Evolutionary conservation across 2,888 invertebrate genomes (phyloP).

Genomic region (Willowsia nigromaculata): DNA sequence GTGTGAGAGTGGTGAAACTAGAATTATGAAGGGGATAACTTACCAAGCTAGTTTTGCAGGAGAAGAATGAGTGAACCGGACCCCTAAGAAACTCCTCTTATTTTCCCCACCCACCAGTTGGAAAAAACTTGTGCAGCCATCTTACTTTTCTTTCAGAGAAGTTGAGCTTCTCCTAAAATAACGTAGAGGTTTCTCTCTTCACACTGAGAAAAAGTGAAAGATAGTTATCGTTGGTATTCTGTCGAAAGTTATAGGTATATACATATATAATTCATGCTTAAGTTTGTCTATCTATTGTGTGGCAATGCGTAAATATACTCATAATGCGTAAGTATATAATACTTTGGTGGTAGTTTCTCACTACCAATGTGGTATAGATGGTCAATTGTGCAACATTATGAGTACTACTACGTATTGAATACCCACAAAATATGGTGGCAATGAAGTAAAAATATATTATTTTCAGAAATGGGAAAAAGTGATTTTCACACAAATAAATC

Average conservation of each 20-base stretch:
- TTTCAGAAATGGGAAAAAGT: too few relatives aligned
- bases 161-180: neutral
- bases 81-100: constrained; percentile 42
- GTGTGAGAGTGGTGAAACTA: constrained; percentile 52
- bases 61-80: constrained; percentile 34
- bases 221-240: neutral
- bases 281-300: too few relatives aligned
- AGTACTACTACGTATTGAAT: too few relatives aligned
- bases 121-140: constrained; percentile 60
- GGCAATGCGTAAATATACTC: too few relatives aligned
- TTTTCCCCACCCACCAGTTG: constrained; percentile 40
- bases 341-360: too few relatives aligned
- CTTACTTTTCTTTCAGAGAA: neutral
- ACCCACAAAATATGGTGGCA: too few relatives aligned
- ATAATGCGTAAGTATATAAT: too few relatives aligned
- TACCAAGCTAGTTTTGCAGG: constrained; percentile 15
- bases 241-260: constrained; percentile 7
- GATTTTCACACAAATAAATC: too few relatives aligned
- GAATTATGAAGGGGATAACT: neutral
- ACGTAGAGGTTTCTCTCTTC: constrained; percentile 27
- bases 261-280: too few relatives aligned
- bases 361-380: too few relatives aligned
- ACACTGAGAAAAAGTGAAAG: neutral
- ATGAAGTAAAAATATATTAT: too few relatives aligned
- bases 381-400: too few relatives aligned